Evolutionary conservation across 2,888 invertebrate species (phyloP), one percentile per base, ranked within the genome.

Genomic region (Nomada ferruginata): DNA sequence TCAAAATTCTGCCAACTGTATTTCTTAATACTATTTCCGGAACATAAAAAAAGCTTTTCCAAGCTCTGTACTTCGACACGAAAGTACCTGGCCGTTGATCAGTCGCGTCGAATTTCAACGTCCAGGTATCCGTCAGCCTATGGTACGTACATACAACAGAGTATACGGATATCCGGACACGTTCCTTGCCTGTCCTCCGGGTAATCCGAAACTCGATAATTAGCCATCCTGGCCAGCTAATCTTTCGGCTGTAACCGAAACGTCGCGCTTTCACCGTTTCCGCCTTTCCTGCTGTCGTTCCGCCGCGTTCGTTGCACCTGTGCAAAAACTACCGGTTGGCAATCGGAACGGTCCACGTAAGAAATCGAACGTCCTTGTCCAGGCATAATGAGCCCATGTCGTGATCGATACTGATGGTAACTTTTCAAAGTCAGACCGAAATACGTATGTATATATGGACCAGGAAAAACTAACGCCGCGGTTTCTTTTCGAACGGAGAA

Each of bases 211-310:
- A 82, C 75, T 80, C 68, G 50, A 64, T 65, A 85, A 87, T 87
- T 83, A 87, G 84, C 73, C 79, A 77, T 68, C 82, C 82, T 79
- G 85, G 71, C 68, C 82, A 84, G 85, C 88, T 90, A 90, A 90
- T 91, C 90, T 90, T 90, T 89, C 87, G 85, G 50, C 79, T 88
- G 87, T 83, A 88, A 90, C 85, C 89, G 82, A 87, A 88, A 86
- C 88, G 88, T 87, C 89, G 84, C 42, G 84, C 90, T 89, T 89
- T 89, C 90, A 90, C 89, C 83, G 80, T 83, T 85, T 80, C 80
- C 23, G 72, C 76, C 80, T 87, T 85, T 86, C 84, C 75, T 82
- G 36, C 7, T 47, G 57, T 66, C 47, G 50, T 60, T 44, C 26
- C 55, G n/a, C 52, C 20, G 50, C 61, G 59, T 65, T 69, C 71